These are phyloP conservation scores for Meloidogyne hapla DNA, from an alignment of 1,140 invertebrate species.

Conservation along the genomic window DNA sequence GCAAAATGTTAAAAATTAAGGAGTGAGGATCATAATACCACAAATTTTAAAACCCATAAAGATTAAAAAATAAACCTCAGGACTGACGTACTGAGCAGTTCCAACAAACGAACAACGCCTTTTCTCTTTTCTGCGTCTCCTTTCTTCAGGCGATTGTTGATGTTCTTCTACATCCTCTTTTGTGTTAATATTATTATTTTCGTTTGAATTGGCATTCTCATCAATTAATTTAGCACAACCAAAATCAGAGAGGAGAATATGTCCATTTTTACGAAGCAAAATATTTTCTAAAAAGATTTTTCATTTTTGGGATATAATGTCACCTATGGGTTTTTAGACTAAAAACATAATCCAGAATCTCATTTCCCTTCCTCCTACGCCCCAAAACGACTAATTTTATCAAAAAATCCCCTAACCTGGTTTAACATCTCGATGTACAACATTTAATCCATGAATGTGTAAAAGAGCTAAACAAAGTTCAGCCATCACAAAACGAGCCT, in stretches of 20 bases:
- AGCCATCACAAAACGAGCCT: conserved; percentile 34
- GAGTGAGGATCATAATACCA: too few relatives aligned
- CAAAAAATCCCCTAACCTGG: background rate
- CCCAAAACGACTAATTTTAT: too few relatives aligned
- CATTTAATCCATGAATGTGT: conserved; percentile 40
- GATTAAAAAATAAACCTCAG: conserved; percentile 80
- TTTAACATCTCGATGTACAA: conserved; percentile 48
- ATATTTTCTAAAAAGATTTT: conserved; percentile 38
- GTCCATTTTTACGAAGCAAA: conserved; percentile 41
- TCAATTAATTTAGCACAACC: conserved; percentile 41
- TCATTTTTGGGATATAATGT: background rate
- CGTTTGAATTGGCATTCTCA: background rate
- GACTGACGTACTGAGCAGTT: conserved; percentile 95
- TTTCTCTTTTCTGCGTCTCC: conserved; percentile 9
- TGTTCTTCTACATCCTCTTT: background rate
- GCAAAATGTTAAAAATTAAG: too few relatives aligned
- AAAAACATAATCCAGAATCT: too few relatives aligned
- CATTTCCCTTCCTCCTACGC: too few relatives aligned
- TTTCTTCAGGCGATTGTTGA: background rate
- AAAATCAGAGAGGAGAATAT: conserved; percentile 50
- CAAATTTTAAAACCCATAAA: background rate
- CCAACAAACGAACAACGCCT: conserved; percentile 85
- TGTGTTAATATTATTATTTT: background rate
- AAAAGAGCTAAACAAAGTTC: conserved; percentile 36
- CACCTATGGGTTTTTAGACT: too few relatives aligned